These are phyloP conservation scores for Lineus longissimus DNA, from an alignment of 1,140 invertebrate genomes.

Conservation along the genomic window DNA sequence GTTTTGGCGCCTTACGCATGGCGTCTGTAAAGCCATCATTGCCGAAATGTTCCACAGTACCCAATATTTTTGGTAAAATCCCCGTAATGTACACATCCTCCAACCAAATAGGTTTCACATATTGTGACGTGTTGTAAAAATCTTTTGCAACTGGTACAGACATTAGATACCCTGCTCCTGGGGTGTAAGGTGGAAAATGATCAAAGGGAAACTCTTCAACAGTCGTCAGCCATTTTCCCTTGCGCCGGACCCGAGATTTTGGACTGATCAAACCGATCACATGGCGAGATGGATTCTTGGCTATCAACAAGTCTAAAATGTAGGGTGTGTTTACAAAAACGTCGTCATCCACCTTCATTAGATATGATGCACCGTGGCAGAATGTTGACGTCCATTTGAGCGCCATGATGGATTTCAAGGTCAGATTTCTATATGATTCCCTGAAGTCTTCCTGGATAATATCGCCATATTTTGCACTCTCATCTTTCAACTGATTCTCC, in stretches of 20 bases:
- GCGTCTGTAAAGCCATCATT: too few species aligned
- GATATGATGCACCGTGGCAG: conserved; percentile 64
- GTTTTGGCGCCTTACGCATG: too few species aligned
- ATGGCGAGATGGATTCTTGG: not conserved
- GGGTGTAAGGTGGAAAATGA: not conserved
- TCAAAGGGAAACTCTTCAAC: not conserved
- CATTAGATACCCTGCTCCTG: not conserved
- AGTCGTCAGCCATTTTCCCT: not conserved
- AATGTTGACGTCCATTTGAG: conserved; percentile 68
- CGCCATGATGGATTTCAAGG: conserved; percentile 70
- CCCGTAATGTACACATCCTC: conserved; percentile 4
- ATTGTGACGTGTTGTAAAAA: not conserved
- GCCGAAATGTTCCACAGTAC: too few species aligned
- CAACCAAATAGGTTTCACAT: not conserved
- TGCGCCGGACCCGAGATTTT: not conserved
- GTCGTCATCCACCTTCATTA: conserved; percentile 88
- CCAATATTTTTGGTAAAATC: not conserved
- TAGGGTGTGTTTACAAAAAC: conserved; percentile 70
- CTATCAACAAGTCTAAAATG: conserved; percentile 7
- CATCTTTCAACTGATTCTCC: conserved; percentile 7
- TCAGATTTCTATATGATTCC: conserved; percentile 38
- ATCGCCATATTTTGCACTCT: conserved; percentile 26
- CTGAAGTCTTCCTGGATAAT: conserved; percentile 36
- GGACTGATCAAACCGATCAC: not conserved
- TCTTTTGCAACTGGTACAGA: not conserved